These are phyloP conservation scores for Ephestia elutella DNA, from an alignment of 1,140 invertebrate genomes.

Conservation along the genomic window DNA sequence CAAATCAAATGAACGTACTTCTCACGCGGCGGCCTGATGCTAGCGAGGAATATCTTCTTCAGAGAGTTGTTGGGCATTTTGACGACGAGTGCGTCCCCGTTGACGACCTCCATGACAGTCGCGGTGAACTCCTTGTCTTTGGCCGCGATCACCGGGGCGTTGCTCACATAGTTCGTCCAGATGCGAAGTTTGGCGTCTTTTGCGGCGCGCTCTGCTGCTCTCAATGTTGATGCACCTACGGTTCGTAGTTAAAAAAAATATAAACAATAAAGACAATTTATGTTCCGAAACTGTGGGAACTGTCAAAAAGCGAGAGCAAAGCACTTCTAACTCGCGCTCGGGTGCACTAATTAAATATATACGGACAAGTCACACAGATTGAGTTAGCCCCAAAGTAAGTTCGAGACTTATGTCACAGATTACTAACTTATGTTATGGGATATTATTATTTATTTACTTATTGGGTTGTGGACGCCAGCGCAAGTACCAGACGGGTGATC, in stretches of 20 bases:
- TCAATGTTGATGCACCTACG: constrained; percentile 85
- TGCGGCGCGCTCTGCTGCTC: constrained; percentile 88
- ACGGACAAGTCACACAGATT: too few relatives aligned
- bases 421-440: too few relatives aligned
- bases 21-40: constrained; percentile 93
- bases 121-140: constrained; percentile 91
- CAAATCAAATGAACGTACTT: constrained; percentile 45
- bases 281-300: too few relatives aligned
- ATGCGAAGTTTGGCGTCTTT: constrained; percentile 90
- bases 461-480: too few relatives aligned
- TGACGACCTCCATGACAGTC: constrained; percentile 93
- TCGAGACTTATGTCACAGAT: too few relatives aligned
- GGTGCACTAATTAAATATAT: too few relatives aligned
- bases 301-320: too few relatives aligned
- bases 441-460: too few relatives aligned
- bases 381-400: too few relatives aligned
- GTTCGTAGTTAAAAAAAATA: neutral
- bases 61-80: constrained; percentile 84
- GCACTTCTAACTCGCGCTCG: too few relatives aligned
- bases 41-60: constrained; percentile 97
- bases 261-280: neutral
- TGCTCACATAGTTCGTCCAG: constrained; percentile 90
- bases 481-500: too few relatives aligned
- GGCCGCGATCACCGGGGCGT: constrained; percentile 78
- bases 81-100: constrained; percentile 93